Conservation (phyloP, 92 coral and sea anemone genomes). For the Diadumene lineata region DNA sequence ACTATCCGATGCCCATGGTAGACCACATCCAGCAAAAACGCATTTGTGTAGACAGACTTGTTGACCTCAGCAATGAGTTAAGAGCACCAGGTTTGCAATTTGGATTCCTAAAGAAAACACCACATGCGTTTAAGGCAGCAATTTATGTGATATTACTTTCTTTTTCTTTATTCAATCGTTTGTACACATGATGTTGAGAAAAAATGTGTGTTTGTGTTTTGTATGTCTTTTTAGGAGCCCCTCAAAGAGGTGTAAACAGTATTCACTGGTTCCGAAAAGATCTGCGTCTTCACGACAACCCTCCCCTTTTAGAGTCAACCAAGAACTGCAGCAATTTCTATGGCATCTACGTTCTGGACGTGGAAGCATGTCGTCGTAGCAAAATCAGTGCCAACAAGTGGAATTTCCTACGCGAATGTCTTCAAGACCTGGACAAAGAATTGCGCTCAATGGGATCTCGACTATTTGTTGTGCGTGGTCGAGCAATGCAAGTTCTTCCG, state of each 20-base stretch:
- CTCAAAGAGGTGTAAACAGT: background rate
- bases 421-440: slow-evolving; percentile 46
- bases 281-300: slow-evolving; percentile 91
- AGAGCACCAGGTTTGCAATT: background rate
- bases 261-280: slow-evolving; percentile 90
- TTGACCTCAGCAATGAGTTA: background rate
- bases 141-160: too few relatives aligned
- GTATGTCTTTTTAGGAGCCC: background rate
- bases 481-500: slow-evolving; percentile 58
- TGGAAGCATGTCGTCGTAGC: background rate
- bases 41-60: background rate
- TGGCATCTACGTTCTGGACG: slow-evolving; percentile 57
- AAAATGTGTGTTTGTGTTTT: background rate
- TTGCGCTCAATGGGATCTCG: slow-evolving; percentile 49
- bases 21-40: background rate
- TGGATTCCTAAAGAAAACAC: too few relatives aligned
- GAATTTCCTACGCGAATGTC: slow-evolving; percentile 32
- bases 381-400: background rate
- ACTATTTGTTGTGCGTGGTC: slow-evolving; percentile 80
- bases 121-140: too few relatives aligned
- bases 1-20: background rate
- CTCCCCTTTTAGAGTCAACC: slow-evolving; percentile 76
- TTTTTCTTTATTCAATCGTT: too few relatives aligned
- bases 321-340: slow-evolving; percentile 47
- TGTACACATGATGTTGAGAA: background rate